phyloP scores from a whole-genome alignment of 1,140 invertebrate species.

The Laupala kohalensis region DNA sequence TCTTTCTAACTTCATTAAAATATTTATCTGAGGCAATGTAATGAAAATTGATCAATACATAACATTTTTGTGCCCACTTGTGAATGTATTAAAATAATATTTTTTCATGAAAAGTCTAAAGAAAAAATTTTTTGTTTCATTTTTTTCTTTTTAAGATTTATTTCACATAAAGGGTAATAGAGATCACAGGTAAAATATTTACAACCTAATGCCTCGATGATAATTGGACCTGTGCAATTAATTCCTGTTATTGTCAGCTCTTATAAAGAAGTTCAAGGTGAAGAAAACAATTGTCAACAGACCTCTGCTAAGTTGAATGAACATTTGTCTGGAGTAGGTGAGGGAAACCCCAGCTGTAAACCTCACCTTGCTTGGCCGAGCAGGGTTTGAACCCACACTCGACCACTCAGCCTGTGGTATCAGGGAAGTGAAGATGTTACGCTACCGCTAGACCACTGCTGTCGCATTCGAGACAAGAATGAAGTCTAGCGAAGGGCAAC shows the following conservation, averaged over 20 bases:
- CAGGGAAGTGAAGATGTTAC: too few species aligned
- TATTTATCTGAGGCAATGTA: too few species aligned
- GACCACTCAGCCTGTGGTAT: too few species aligned
- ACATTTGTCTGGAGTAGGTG: too few species aligned
- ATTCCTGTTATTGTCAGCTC: background rate
- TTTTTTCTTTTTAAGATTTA: background rate
- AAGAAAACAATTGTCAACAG: background rate
- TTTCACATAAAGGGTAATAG: background rate
- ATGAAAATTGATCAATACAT: too few species aligned
- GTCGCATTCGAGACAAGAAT: too few species aligned
- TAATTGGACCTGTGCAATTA: background rate
- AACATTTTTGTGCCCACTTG: background rate
- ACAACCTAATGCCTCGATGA: background rate
- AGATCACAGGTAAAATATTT: background rate
- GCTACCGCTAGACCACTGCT: too few species aligned
- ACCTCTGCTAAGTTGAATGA: too few species aligned
- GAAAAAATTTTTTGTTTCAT: background rate
- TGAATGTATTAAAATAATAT: background rate
- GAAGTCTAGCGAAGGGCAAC: too few species aligned
- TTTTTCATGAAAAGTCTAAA: background rate
- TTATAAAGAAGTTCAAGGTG: background rate
- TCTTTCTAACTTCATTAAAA: background rate
- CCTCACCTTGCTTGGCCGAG: too few species aligned
- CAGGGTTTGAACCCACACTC: too few species aligned
- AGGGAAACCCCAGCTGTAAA: too few species aligned